Conservation (phyloP, 2,797 vertebrate genomes). For the Smutsia temminckii region DNA sequence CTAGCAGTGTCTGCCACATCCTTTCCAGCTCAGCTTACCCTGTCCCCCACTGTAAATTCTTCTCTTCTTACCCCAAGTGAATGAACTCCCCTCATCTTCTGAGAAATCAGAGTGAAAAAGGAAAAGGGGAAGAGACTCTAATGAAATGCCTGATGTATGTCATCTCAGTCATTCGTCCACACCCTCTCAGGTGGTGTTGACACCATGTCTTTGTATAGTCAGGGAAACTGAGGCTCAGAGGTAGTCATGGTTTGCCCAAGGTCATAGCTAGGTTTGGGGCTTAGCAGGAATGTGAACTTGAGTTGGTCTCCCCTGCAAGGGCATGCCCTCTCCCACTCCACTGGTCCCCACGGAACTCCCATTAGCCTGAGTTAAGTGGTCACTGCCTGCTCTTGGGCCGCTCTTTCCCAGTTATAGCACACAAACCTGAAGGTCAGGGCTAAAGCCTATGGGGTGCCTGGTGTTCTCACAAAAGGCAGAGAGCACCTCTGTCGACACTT, state of each 20-base stretch:
- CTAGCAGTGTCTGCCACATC: accelerated
- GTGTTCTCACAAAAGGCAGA: not conserved
- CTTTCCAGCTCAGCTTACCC: not conserved
- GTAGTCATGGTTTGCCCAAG: too few relatives aligned
- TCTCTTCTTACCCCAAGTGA: not conserved
- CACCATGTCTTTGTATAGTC: not conserved
- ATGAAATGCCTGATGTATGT: not conserved
- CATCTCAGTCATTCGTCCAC: not conserved
- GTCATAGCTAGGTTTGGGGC: not conserved
- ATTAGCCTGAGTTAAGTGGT: not conserved
- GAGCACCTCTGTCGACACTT: not conserved
- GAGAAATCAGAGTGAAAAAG: not conserved
- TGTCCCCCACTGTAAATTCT: not conserved
- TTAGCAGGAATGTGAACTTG: not conserved
- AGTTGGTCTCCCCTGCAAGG: not conserved
- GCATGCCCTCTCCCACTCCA: accelerated
- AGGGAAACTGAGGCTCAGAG: not conserved
- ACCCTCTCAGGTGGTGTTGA: not conserved
- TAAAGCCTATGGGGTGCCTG: too few relatives aligned
- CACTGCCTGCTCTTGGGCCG: not conserved
- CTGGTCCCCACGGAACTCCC: accelerated
- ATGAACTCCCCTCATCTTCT: accelerated
- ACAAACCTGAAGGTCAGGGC: not conserved
- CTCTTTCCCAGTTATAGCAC: accelerated
- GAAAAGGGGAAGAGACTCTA: not conserved